phyloP scores from a whole-genome alignment of 2,888 invertebrate genomes.

The Hirtodrosophila duncani region DNA sequence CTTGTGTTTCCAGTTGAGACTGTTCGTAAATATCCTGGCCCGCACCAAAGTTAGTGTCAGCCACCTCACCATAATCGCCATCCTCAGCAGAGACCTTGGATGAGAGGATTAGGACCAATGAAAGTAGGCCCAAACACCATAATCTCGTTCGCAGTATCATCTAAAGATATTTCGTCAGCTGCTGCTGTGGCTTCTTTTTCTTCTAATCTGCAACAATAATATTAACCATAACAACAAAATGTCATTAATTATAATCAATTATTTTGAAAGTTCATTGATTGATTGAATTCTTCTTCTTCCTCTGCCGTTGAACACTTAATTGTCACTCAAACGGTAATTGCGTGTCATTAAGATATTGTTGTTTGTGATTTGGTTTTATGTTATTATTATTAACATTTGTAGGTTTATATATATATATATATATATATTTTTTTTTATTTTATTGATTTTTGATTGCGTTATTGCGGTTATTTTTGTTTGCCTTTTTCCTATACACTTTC shows the following conservation, averaged over 20 bases:
- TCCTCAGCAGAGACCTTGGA: slow-evolving; percentile 3
- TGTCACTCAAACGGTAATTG: slow-evolving; percentile 66
- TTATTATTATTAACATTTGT: slow-evolving; percentile 15
- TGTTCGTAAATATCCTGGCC: slow-evolving; percentile 63
- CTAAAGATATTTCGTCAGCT: slow-evolving; percentile 7
- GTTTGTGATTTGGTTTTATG: slow-evolving; percentile 16
- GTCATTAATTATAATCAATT: slow-evolving; percentile 33
- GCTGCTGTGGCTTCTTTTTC: slow-evolving; percentile 6
- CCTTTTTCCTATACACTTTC: slow-evolving; percentile 54
- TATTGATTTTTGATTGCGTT: slow-evolving; percentile 19
- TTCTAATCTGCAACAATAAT: slow-evolving; percentile 36
- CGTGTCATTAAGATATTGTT: slow-evolving; percentile 49
- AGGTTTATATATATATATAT: too few species aligned
- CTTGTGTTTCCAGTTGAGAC: slow-evolving; percentile 51
- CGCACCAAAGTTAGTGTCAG: neutral
- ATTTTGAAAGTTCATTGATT: slow-evolving; percentile 38
- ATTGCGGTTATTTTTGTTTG: slow-evolving; percentile 31
- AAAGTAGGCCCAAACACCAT: slow-evolving; percentile 32
- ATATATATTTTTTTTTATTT: slow-evolving; percentile 10
- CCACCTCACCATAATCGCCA: slow-evolving; percentile 33
- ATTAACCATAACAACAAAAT: slow-evolving; percentile 3
- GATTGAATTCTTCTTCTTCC: slow-evolving; percentile 37
- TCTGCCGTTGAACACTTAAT: slow-evolving; percentile 34
- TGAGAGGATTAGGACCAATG: slow-evolving; percentile 21
- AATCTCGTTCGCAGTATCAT: slow-evolving; percentile 53